Evolutionary conservation across 2,888 invertebrate genomes (phyloP).

Genomic region (Escarpia spicata): DNA sequence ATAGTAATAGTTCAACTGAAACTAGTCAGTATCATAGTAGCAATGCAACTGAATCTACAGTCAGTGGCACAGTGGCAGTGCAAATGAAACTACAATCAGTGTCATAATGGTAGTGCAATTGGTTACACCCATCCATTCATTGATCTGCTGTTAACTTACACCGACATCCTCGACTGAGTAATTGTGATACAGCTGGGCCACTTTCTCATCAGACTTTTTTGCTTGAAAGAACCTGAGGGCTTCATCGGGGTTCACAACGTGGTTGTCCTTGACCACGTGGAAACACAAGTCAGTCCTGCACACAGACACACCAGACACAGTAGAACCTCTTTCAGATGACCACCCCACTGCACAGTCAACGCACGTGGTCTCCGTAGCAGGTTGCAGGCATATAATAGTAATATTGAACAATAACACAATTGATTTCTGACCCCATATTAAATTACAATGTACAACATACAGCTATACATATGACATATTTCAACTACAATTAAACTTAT

Average conservation of each 20-base stretch:
- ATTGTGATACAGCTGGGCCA: neutral
- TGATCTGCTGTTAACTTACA: neutral
- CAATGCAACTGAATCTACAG: neutral
- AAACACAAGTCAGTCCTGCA: conserved; percentile 40
- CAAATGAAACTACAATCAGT: neutral
- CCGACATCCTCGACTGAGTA: neutral
- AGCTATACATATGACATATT: too few relatives aligned
- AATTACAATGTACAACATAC: too few relatives aligned
- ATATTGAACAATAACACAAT: too few relatives aligned
- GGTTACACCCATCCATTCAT: neutral
- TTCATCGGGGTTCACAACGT: conserved; percentile 30
- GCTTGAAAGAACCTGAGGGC: conserved; percentile 13
- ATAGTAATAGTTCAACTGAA: neutral
- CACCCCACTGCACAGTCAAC: too few relatives aligned
- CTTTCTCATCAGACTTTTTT: neutral
- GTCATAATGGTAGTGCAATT: neutral
- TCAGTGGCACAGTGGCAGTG: neutral
- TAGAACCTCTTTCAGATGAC: neutral
- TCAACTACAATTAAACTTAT: too few relatives aligned
- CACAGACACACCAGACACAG: neutral
- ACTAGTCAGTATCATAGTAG: neutral
- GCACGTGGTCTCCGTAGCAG: too few relatives aligned
- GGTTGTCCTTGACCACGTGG: conserved; percentile 33
- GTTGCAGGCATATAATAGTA: too few relatives aligned
- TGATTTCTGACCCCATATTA: too few relatives aligned